Conservation (phyloP, 2,113 vertebrate species). For the Ptilorrhoa leucosticta region DNA sequence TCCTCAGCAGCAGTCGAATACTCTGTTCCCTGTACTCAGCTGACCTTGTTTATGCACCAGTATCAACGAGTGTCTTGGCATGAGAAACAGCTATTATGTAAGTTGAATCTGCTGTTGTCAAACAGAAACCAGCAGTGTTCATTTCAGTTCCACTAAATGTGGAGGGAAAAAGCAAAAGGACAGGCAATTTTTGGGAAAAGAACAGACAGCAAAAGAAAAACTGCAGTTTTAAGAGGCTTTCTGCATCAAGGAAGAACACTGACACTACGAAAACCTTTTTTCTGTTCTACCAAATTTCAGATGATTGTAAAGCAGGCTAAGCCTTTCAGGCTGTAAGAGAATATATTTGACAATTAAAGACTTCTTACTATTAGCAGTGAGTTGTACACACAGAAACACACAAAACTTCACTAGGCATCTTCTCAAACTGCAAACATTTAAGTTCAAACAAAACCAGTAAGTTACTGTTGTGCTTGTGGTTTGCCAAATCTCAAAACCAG, state of each 20-base stretch:
- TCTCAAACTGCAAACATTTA: background rate
- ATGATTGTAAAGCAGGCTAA: background rate
- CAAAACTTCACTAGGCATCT: background rate
- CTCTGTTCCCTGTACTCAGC: slow-evolving; percentile 46
- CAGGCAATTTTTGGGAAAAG: background rate
- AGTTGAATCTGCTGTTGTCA: slow-evolving; percentile 43
- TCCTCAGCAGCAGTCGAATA: slow-evolving; percentile 29
- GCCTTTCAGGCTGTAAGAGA: background rate
- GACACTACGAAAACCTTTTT: background rate
- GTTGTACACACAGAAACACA: background rate
- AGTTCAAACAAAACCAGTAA: background rate
- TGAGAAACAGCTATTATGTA: slow-evolving; percentile 33
- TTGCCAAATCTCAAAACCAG: background rate
- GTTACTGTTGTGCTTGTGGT: background rate
- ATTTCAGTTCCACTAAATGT: background rate
- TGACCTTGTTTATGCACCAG: slow-evolving; percentile 55
- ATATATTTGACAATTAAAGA: background rate
- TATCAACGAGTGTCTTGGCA: background rate
- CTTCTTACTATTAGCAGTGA: background rate
- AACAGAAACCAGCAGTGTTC: background rate
- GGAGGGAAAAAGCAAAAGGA: background rate
- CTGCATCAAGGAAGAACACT: background rate
- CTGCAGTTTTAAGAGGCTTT: background rate
- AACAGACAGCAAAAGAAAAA: background rate
- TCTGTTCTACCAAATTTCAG: background rate